Evolutionary conservation across 2,113 vertebrate genomes (phyloP).

Genomic region (Cheirogaleus medius): DNA sequence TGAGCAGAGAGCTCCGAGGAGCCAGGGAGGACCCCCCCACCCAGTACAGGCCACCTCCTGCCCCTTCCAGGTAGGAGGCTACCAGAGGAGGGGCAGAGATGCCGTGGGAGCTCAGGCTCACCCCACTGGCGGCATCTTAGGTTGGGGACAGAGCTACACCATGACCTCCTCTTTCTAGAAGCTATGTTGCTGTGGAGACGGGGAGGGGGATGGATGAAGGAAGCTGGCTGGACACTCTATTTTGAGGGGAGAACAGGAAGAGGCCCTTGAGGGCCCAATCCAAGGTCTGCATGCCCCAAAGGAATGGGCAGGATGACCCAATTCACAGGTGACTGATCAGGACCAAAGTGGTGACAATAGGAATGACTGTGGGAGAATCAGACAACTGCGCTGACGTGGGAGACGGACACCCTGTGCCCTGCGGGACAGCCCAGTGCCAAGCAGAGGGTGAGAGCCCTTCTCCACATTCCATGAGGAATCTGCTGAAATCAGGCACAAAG

Average conservation of each 20-base stretch:
- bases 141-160: background rate
- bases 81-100: background rate
- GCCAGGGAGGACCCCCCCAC: rapidly evolving
- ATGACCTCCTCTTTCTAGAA: background rate
- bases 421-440: background rate
- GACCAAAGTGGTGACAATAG: background rate
- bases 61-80: background rate
- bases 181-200: too few species aligned
- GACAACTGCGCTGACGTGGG: background rate
- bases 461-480: rapidly evolving
- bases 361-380: background rate
- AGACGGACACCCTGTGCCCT: background rate
- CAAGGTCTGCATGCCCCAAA: background rate
- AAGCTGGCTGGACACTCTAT: background rate
- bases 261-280: background rate
- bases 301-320: background rate
- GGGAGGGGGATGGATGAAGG: too few species aligned
- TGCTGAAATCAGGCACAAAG: rapidly evolving
- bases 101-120: background rate
- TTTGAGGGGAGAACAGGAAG: background rate
- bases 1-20: rapidly evolving
- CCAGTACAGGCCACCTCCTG: too few species aligned
- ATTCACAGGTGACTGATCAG: background rate
- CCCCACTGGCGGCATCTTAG: background rate
- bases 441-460: background rate